Percentiles rank a stretch among this genome's conserved stretches.
phyloP scores from a whole-genome alignment of 2,797 vertebrate species.

The Denticeps clupeoides region DNA sequence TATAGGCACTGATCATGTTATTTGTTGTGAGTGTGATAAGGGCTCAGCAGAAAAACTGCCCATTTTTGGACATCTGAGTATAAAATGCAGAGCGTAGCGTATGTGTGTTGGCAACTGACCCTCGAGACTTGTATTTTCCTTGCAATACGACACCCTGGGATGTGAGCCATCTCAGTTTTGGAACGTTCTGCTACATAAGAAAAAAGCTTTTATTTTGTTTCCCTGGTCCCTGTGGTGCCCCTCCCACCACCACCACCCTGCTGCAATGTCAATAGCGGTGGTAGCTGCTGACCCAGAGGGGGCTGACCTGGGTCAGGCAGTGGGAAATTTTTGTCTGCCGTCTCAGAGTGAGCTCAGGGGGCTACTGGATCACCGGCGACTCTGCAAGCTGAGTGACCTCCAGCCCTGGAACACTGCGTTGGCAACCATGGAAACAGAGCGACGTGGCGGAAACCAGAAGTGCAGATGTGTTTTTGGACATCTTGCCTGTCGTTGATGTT shows the following conservation, averaged over 20 bases:
- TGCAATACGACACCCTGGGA: too few species aligned
- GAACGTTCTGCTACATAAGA: too few species aligned
- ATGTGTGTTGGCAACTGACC: too few species aligned
- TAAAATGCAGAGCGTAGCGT: too few species aligned
- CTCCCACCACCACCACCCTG: constrained; percentile 3
- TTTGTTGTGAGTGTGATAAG: too few species aligned
- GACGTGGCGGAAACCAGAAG: constrained; percentile 17
- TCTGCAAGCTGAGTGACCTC: constrained; percentile 11
- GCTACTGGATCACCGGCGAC: constrained; percentile 2
- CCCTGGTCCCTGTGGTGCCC: background rate
- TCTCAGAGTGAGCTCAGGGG: background rate
- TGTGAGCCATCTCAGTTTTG: too few species aligned
- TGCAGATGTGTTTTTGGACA: background rate
- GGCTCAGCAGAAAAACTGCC: too few species aligned
- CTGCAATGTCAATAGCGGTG: constrained; percentile 11
- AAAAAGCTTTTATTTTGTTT: background rate
- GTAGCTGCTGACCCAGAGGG: constrained; percentile 19
- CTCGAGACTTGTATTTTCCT: too few species aligned
- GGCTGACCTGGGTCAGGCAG: background rate
- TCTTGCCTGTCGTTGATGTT: constrained; percentile 1
- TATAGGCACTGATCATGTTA: too few species aligned
- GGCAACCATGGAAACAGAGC: constrained; percentile 3
- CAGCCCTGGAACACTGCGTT: constrained; percentile 11
- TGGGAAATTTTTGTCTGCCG: constrained; percentile 14
- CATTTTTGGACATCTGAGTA: too few species aligned